phyloP scores from a whole-genome alignment of 2,113 vertebrate genomes.

The Callionymus lyra region DNA sequence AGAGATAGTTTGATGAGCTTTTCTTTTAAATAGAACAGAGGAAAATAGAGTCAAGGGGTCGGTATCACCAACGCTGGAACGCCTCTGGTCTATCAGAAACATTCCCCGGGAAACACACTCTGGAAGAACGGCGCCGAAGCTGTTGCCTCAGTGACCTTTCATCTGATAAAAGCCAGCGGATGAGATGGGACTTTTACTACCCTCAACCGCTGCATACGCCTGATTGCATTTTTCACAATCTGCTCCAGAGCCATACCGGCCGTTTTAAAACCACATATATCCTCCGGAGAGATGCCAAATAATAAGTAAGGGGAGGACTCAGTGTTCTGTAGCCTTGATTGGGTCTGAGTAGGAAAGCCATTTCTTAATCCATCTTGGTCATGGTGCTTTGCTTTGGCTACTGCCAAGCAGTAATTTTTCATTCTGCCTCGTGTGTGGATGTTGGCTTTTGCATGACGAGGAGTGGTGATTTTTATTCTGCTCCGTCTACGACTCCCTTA shows the following conservation, averaged over 20 bases:
- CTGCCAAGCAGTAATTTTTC: conserved; percentile 17
- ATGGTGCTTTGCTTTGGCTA: conserved; percentile 29
- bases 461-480: conserved; percentile 18
- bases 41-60: too few species aligned
- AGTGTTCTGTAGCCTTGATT: conserved; percentile 26
- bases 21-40: too few species aligned
- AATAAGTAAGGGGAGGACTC: conserved; percentile 17
- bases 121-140: too few species aligned
- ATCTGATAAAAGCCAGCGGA: too few species aligned
- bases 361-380: conserved; percentile 22
- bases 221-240: conserved; percentile 16
- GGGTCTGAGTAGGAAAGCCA: conserved; percentile 23
- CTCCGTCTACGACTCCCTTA: conserved; percentile 13
- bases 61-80: too few species aligned
- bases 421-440: conserved; percentile 25
- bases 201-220: conserved; percentile 1
- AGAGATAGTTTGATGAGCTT: too few species aligned
- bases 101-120: too few species aligned
- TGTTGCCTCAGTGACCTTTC: too few species aligned
- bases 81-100: too few species aligned
- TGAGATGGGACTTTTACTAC: too few species aligned
- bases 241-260: conserved; percentile 9
- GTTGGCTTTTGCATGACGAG: conserved; percentile 18
- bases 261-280: conserved; percentile 18
- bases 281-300: conserved; percentile 1